These are phyloP conservation scores for Peromyscus melanophrys DNA, from an alignment of 2,797 vertebrate species.

Conservation along the genomic window DNA sequence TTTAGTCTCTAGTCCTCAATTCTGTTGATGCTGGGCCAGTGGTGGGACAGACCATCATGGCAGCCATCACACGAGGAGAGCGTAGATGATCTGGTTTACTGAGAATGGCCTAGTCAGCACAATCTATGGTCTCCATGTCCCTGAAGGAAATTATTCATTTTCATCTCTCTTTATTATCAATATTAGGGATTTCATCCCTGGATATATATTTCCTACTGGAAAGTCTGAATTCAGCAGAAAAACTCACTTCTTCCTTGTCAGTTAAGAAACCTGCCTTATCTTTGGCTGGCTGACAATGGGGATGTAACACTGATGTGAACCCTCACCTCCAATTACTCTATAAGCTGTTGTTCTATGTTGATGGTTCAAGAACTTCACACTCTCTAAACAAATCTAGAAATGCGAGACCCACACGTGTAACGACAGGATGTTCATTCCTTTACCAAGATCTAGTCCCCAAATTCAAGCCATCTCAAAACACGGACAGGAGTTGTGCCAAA, in stretches of 20 bases:
- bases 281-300: neutral
- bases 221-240: neutral
- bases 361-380: neutral
- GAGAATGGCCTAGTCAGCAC: neutral
- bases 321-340: neutral
- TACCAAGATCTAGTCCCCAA: neutral
- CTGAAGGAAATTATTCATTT: neutral
- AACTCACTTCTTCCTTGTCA: neutral
- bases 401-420: neutral
- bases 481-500: neutral
- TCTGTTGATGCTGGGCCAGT: neutral
- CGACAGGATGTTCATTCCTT: neutral
- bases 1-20: neutral
- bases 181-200: neutral
- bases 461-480: slow-evolving; percentile 18
- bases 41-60: fast-evolving
- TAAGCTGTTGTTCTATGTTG: neutral
- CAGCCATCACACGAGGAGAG: too few species aligned
- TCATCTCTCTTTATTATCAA: neutral
- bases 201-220: neutral
- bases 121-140: neutral
- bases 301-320: neutral
- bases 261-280: neutral
- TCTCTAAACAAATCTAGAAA: slow-evolving; percentile 10
- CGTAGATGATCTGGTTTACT: neutral